Conservation (phyloP, 2,113 vertebrate genomes). For the Callospermophilus lateralis region DNA sequence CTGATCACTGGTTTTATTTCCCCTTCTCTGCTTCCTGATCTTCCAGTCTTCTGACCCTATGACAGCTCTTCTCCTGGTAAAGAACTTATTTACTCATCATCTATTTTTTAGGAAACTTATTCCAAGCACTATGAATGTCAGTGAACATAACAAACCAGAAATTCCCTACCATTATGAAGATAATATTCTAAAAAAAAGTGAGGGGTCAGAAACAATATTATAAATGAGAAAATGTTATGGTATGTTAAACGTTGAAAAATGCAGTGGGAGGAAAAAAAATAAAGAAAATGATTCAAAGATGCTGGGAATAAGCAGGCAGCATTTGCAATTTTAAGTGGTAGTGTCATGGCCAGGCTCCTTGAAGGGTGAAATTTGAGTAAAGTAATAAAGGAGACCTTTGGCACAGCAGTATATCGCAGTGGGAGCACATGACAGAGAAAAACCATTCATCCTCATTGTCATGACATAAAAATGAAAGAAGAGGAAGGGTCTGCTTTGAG, state of each 20-base stretch:
- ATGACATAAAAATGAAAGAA: not conserved
- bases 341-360: not conserved
- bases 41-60: not conserved
- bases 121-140: slow-evolving; percentile 17
- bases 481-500: not conserved
- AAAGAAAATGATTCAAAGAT: not conserved
- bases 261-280: not conserved
- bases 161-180: not conserved
- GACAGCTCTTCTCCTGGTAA: not conserved
- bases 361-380: not conserved
- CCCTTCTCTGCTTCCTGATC: not conserved
- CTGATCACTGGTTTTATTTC: not conserved
- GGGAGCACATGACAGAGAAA: rapidly evolving
- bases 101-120: not conserved
- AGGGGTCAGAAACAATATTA: not conserved
- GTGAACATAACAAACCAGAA: not conserved
- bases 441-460: not conserved
- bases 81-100: not conserved
- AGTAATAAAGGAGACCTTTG: not conserved
- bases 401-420: not conserved
- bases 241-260: not conserved
- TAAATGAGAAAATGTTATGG: not conserved
- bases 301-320: rapidly evolving
- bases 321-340: not conserved
- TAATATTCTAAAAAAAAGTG: not conserved